A percentile compares a stretch with the other conserved stretches of the same genome.
Conservation (phyloP, 2,797 vertebrate species). For the Sparus aurata region DNA sequence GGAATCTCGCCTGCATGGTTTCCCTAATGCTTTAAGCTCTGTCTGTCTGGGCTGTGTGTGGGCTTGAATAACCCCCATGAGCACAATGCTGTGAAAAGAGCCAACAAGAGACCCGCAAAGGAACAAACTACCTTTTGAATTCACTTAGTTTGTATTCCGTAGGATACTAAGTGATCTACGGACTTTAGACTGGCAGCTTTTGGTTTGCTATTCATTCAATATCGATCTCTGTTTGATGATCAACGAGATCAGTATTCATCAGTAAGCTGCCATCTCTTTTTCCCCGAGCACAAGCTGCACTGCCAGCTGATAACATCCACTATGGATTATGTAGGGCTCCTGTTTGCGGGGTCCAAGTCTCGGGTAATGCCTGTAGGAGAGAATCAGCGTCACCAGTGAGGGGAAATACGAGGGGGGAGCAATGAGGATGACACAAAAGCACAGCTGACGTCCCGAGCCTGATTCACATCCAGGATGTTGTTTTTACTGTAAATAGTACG, state of each 20-base stretch:
- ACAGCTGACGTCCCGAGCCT: not conserved
- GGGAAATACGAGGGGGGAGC: conserved; percentile 12
- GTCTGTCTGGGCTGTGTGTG: conserved; percentile 27
- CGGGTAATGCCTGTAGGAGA: not conserved
- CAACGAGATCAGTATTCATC: not conserved
- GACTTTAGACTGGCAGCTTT: not conserved
- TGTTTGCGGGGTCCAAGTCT: not conserved
- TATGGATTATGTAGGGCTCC: not conserved
- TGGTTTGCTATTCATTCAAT: not conserved
- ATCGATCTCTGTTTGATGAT: not conserved
- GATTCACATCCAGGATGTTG: conserved; percentile 46
- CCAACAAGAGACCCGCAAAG: not conserved
- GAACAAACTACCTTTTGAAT: conserved; percentile 19
- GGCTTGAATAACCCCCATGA: conserved; percentile 29
- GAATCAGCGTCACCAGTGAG: not conserved
- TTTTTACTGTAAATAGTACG: conserved; percentile 22
- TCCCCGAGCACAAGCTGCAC: not conserved
- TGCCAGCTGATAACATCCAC: conserved; percentile 15
- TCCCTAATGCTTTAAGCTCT: conserved; percentile 52
- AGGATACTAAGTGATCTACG: not conserved
- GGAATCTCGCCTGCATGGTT: conserved; percentile 62
- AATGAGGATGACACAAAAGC: not conserved
- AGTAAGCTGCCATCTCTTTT: not conserved
- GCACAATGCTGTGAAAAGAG: not conserved
- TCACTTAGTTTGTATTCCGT: conserved; percentile 26